These are phyloP conservation scores for Sakesphorus luctuosus DNA, from an alignment of 2,113 vertebrate genomes.

Conservation along the genomic window DNA sequence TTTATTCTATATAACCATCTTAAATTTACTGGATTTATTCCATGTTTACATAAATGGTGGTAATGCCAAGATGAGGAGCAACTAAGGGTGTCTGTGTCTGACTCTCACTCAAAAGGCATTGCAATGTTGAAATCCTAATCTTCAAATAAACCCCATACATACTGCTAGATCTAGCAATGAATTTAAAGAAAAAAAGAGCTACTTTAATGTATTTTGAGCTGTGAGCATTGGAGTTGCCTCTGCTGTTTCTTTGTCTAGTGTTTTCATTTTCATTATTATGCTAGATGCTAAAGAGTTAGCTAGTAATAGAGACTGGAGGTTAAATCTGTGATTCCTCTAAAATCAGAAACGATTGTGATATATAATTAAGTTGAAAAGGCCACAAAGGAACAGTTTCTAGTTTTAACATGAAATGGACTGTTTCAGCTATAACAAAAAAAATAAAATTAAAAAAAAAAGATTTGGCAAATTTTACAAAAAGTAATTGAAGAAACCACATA, in stretches of 20 bases:
- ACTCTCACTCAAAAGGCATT: not conserved
- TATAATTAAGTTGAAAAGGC: constrained; percentile 69
- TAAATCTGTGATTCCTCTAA: constrained; percentile 30
- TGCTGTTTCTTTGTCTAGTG: not conserved
- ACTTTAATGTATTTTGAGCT: not conserved
- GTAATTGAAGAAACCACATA: constrained; percentile 33
- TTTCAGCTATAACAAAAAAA: not conserved
- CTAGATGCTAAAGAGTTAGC: constrained; percentile 14
- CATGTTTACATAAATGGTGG: not conserved
- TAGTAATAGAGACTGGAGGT: constrained; percentile 35
- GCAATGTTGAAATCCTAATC: not conserved
- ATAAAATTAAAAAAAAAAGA: not conserved
- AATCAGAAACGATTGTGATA: constrained; percentile 59
- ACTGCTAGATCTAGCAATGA: not conserved
- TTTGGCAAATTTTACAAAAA: constrained; percentile 24
- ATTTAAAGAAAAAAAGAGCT: not conserved
- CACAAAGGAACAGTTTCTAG: constrained; percentile 50
- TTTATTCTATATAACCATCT: not conserved
- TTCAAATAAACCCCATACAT: not conserved
- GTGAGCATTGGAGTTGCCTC: not conserved
- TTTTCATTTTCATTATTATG: constrained; percentile 43
- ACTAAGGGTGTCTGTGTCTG: not conserved
- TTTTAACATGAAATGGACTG: constrained; percentile 56
- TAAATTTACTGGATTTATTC: not conserved
- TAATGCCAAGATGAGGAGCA: not conserved